phyloP scores from a whole-genome alignment of 1,140 invertebrate species.

The Micrasema longulum region DNA sequence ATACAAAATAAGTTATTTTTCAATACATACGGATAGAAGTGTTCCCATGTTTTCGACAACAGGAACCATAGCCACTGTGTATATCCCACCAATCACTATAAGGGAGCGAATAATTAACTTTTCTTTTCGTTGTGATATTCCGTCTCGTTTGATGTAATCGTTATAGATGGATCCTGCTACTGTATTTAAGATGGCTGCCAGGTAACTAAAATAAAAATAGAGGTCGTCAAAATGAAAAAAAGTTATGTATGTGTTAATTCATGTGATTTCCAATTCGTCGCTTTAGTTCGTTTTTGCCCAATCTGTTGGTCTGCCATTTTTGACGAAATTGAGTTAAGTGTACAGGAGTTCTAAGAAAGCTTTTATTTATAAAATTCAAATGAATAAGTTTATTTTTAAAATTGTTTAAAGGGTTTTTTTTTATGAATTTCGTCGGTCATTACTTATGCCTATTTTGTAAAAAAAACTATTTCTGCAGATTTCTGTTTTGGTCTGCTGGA shows the following conservation, averaged over 20 bases:
- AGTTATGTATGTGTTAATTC: not conserved
- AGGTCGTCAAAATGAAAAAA: not conserved
- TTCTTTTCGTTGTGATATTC: conserved; percentile 68
- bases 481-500: too few relatives aligned
- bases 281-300: too few relatives aligned
- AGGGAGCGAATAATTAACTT: conserved; percentile 73
- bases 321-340: too few relatives aligned
- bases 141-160: conserved; percentile 75
- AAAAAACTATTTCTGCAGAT: too few relatives aligned
- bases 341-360: too few relatives aligned
- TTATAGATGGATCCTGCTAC: conserved; percentile 81
- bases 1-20: too few relatives aligned
- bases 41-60: conserved; percentile 74
- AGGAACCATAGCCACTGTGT: conserved; percentile 73
- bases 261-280: too few relatives aligned
- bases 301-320: not conserved
- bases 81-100: conserved; percentile 68
- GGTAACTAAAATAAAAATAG: conserved; percentile 75
- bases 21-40: conserved; percentile 72
- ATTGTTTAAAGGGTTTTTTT: not conserved
- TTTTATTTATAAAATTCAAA: too few relatives aligned
- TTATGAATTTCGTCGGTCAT: too few relatives aligned
- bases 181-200: conserved; percentile 80
- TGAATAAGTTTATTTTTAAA: not conserved
- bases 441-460: too few relatives aligned